Evolutionary conservation across 2,888 invertebrate genomes (phyloP).

Genomic region (Spilarctia lutea): DNA sequence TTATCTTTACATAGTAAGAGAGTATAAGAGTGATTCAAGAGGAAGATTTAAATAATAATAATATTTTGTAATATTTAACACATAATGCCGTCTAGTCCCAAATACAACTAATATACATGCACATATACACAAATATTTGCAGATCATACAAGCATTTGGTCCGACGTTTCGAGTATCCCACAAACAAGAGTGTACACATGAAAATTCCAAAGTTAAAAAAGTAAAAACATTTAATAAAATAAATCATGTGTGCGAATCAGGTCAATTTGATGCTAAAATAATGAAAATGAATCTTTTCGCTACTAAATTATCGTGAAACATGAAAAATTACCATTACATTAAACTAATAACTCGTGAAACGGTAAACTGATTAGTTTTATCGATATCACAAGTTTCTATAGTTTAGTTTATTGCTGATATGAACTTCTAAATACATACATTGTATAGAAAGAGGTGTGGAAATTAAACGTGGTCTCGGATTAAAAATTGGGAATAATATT

Average conservation of each 20-base stretch:
- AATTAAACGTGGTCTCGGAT: slow-evolving; percentile 6
- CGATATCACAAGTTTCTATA: slow-evolving; percentile 27
- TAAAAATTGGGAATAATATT: slow-evolving; percentile 6
- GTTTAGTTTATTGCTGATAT: slow-evolving; percentile 23
- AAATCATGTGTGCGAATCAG: slow-evolving; percentile 30
- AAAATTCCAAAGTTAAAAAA: background rate
- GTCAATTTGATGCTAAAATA: slow-evolving; percentile 36
- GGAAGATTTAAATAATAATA: too few species aligned
- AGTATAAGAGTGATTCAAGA: too few species aligned
- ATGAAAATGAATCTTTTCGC: slow-evolving; percentile 30
- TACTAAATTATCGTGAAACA: slow-evolving; percentile 43
- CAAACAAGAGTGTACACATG: too few species aligned
- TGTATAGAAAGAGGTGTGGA: slow-evolving; percentile 11
- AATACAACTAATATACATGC: too few species aligned
- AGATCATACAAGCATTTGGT: too few species aligned
- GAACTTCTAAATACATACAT: slow-evolving; percentile 6
- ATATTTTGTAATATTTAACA: too few species aligned
- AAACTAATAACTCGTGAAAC: slow-evolving; percentile 33
- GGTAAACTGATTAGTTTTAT: slow-evolving; percentile 39
- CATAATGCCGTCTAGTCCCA: too few species aligned
- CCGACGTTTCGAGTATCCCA: too few species aligned
- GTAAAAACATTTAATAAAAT: background rate
- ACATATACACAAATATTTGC: too few species aligned
- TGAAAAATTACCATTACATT: slow-evolving; percentile 32
- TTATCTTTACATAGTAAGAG: too few species aligned